phyloP scores from a whole-genome alignment of 1,140 invertebrate species.

The Metopolophium dirhodum region DNA sequence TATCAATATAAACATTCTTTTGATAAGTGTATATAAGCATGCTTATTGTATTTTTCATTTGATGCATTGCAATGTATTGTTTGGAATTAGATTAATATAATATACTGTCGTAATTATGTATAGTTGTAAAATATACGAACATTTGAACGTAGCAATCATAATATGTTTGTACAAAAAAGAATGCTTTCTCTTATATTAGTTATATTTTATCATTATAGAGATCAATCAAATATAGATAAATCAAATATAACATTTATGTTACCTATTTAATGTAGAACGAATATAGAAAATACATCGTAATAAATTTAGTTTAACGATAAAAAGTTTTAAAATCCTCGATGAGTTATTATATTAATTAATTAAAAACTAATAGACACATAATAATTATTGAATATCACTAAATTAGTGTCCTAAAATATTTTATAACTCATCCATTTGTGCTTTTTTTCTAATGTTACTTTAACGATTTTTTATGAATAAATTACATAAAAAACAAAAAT shows the following conservation, averaged over 20 bases:
- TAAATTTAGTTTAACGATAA: not conserved
- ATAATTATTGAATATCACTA: too few species aligned
- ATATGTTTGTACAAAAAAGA: not conserved
- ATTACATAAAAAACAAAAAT: not conserved
- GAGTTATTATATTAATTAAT: too few species aligned
- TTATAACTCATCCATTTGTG: not conserved
- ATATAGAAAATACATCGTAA: not conserved
- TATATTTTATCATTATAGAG: not conserved
- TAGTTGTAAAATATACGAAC: not conserved
- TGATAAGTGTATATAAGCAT: not conserved
- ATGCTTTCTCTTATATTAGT: too few species aligned
- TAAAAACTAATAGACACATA: too few species aligned
- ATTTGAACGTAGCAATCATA: not conserved
- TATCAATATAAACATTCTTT: too few species aligned
- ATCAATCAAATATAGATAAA: too few species aligned
- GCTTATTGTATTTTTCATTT: not conserved
- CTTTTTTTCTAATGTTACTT: not conserved
- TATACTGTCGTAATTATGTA: not conserved
- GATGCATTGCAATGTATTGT: not conserved
- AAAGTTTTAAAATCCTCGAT: not conserved
- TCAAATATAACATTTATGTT: not conserved
- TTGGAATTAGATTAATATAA: not conserved
- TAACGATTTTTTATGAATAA: not conserved
- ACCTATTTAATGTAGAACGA: not conserved
- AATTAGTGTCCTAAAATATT: too few species aligned